Conservation (phyloP, 1,140 invertebrate genomes). For the Rhyzopertha dominica region DNA sequence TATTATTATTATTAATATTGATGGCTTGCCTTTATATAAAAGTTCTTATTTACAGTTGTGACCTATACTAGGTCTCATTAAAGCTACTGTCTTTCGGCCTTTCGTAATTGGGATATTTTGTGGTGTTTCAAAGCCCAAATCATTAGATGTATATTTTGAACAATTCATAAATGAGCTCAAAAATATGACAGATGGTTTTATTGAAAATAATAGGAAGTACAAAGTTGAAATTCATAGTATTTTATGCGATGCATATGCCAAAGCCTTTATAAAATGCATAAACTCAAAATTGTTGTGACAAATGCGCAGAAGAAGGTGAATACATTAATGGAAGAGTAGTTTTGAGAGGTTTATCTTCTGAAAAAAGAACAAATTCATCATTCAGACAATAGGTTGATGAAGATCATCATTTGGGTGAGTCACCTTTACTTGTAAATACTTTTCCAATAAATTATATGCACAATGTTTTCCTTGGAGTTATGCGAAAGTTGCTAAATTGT, state of each 20-base stretch:
- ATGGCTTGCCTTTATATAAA: no score
- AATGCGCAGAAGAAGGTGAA: neutral
- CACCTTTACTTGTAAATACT: neutral
- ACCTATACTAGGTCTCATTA: no score
- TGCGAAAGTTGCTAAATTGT: conserved; percentile 1
- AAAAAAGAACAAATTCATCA: neutral
- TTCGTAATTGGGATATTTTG: no score
- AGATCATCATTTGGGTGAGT: neutral
- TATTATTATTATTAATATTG: no score
- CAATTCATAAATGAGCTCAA: no score
- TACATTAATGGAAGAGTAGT: neutral
- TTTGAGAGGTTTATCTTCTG: neutral
- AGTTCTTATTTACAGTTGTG: no score
- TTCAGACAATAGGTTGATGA: neutral
- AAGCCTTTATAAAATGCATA: neutral
- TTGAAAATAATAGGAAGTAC: no score
- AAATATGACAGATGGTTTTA: no score
- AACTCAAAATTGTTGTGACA: neutral
- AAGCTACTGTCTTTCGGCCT: no score
- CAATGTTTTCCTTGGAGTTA: neutral
- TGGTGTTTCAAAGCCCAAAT: no score
- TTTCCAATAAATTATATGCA: conserved; percentile 4
- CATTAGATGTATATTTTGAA: no score
- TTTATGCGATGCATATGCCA: neutral
- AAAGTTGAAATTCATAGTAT: conserved; percentile 1